Conservation (phyloP, 2,113 vertebrate species). For the Prochilodus magdalenae region DNA sequence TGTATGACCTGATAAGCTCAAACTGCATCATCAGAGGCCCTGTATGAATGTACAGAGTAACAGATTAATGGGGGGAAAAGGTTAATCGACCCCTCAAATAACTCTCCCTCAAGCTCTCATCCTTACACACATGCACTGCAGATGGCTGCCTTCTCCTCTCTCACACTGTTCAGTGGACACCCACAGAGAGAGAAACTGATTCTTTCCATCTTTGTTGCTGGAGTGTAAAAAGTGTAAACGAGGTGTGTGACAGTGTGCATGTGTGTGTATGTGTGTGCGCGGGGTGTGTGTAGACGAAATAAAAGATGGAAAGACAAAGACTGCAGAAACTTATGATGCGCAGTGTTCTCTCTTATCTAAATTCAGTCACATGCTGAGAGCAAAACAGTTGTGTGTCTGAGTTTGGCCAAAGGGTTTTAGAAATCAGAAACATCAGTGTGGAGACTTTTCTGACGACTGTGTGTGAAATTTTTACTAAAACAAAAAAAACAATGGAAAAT, state of each 20-base stretch:
- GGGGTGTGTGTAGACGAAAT: neutral
- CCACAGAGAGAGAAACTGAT: slow-evolving; percentile 37
- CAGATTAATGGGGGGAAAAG: no score
- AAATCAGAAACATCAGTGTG: neutral
- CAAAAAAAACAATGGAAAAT: neutral
- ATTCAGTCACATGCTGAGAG: neutral
- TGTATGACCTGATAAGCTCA: no score
- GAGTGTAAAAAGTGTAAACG: slow-evolving; percentile 28
- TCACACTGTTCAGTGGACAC: slow-evolving; percentile 17
- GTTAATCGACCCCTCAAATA: neutral
- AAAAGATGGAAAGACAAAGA: neutral
- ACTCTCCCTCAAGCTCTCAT: no score
- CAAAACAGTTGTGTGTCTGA: slow-evolving; percentile 14
- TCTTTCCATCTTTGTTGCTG: slow-evolving; percentile 31
- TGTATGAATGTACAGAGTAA: no score
- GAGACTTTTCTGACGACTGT: neutral
- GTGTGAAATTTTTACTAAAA: neutral
- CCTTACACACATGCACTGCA: neutral
- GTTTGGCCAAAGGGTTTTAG: slow-evolving; percentile 14
- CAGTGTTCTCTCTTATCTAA: neutral
- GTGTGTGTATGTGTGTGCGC: slow-evolving; percentile 3
- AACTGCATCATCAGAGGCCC: no score
- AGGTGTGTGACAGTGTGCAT: neutral
- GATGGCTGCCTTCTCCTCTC: slow-evolving; percentile 17
- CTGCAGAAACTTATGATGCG: neutral